These are phyloP conservation scores for Scaptomyza hsui DNA, from an alignment of 1,140 invertebrate genomes.

Conservation along the genomic window DNA sequence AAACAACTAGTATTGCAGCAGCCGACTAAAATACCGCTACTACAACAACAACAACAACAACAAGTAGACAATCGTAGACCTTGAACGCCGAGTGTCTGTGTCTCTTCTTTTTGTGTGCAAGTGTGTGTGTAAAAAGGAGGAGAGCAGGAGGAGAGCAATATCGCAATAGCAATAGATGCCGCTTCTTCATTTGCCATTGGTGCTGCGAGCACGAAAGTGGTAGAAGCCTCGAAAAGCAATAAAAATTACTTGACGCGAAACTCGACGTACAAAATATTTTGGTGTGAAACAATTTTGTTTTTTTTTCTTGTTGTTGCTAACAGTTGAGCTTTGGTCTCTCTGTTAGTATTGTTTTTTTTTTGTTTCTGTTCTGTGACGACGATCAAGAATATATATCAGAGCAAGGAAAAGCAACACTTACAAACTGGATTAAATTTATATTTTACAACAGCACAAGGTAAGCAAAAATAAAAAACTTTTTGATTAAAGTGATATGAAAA, in stretches of 20 bases:
- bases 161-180: conserved; percentile 6
- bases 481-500: neutral
- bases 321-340: neutral
- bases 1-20: conserved; percentile 12
- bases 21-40: conserved; percentile 12
- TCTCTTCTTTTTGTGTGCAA: neutral
- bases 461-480: conserved; percentile 11
- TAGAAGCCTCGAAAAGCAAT: conserved; percentile 14
- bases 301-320: conserved; percentile 6
- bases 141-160: conserved; percentile 4
- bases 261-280: conserved; percentile 11
- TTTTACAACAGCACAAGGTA: conserved; percentile 18
- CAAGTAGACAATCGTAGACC: conserved; percentile 3
- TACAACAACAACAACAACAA: neutral
- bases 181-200: conserved; percentile 20
- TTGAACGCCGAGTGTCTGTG: conserved; percentile 4
- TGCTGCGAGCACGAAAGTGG: conserved; percentile 13
- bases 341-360: neutral
- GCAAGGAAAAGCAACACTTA: neutral
- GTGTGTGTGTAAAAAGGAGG: conserved; percentile 14
- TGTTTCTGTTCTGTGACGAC: neutral
- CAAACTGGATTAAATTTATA: conserved; percentile 59
- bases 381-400: neutral
- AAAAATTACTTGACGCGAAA: neutral
- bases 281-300: conserved; percentile 2